Percentiles rank a stretch among this genome's conserved stretches.
Evolutionary conservation across 2,797 vertebrate species (phyloP).

Genomic region (Eulemur mongoz): DNA sequence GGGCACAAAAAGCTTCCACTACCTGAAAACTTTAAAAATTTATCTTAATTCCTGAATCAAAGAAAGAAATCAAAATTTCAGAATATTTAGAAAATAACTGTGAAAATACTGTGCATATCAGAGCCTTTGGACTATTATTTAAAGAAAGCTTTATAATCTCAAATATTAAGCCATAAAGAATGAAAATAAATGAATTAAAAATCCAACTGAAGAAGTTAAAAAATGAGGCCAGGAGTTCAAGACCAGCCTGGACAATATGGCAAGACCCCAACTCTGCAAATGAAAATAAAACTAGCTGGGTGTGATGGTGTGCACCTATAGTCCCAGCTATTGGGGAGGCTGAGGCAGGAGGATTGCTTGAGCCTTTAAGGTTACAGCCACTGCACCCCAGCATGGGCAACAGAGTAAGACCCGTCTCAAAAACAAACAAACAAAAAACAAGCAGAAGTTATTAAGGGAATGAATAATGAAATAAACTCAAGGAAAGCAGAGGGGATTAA

Average conservation of each 20-base stretch:
- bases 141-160: neutral
- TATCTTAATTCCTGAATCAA: conserved; percentile 29
- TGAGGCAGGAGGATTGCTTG: neutral
- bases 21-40: neutral
- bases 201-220: conserved; percentile 2
- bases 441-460: neutral
- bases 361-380: neutral
- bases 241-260: neutral
- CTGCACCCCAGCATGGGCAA: neutral
- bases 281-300: neutral
- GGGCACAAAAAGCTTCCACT: neutral
- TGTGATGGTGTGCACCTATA: neutral
- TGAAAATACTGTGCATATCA: conserved; percentile 5
- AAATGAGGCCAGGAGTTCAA: neutral
- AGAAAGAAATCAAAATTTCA: conserved; percentile 8
- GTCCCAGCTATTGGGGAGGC: neutral
- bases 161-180: conserved; percentile 21
- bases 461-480: neutral
- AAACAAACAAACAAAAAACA: neutral
- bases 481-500: neutral
- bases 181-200: conserved; percentile 46
- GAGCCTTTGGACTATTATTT: neutral
- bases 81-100: neutral
- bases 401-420: neutral
- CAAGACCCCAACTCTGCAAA: neutral